phyloP scores from a whole-genome alignment of 1,140 invertebrate genomes.

The Euura saliciscinereae region DNA sequence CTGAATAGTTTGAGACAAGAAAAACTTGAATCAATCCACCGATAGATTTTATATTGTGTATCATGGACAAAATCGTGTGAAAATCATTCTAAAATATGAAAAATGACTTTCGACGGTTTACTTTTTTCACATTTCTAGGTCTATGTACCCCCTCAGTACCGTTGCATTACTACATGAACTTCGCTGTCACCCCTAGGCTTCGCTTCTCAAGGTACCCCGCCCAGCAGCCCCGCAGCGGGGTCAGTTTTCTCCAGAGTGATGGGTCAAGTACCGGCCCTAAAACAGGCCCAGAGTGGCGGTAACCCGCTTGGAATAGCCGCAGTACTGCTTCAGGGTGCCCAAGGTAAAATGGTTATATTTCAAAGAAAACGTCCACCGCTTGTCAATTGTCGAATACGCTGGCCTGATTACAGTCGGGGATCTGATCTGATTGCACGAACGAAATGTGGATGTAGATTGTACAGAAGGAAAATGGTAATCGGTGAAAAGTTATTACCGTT shows the following conservation, averaged over 20 bases:
- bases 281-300: constrained; percentile 43
- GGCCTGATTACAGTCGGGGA: neutral
- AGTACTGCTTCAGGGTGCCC: constrained; percentile 55
- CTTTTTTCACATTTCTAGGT: no score
- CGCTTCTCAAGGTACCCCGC: constrained; percentile 52
- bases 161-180: neutral
- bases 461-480: neutral
- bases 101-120: no score
- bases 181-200: constrained; percentile 30
- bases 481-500: neutral
- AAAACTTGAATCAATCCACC: no score
- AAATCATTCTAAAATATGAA: no score
- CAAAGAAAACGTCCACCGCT: neutral
- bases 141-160: no score
- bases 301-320: constrained; percentile 56
- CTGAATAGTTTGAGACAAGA: no score
- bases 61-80: no score
- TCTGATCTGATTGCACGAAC: no score
- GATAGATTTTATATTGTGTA: no score
- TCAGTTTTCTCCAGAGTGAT: constrained; percentile 52
- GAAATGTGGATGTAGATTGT: no score
- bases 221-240: constrained; percentile 48
- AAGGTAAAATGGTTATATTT: constrained; percentile 47
- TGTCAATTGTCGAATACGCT: neutral
- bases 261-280: constrained; percentile 32